Evolutionary conservation across 2,888 invertebrate species (phyloP).

Genomic region (Heteromyza rotundicornis): DNA sequence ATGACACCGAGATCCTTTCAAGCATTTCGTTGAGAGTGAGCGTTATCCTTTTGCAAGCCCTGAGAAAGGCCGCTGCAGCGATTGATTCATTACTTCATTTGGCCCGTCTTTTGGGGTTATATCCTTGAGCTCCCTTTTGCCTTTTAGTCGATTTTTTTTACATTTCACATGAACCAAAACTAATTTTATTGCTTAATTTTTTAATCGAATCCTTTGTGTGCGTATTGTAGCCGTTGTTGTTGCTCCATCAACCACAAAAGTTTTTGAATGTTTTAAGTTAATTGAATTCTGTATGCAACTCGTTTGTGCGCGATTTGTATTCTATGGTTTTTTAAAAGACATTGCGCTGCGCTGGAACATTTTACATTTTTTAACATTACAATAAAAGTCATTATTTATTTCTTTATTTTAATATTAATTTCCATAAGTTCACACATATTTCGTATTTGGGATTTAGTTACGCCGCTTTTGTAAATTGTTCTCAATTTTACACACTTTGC

Average conservation of each 20-base stretch:
- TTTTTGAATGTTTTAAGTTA: slow-evolving; percentile 12
- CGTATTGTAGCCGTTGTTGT: slow-evolving; percentile 10
- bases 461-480: slow-evolving; percentile 23
- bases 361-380: slow-evolving; percentile 44
- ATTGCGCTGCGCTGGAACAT: slow-evolving; percentile 48
- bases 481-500: slow-evolving; percentile 23
- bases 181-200: slow-evolving; percentile 64
- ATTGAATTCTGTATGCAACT: slow-evolving; percentile 16
- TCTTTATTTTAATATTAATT: slow-evolving; percentile 44
- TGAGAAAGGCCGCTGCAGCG: slow-evolving; percentile 6
- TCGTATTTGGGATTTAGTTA: slow-evolving; percentile 30
- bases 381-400: slow-evolving; percentile 46
- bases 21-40: too few relatives aligned
- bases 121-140: slow-evolving; percentile 41
- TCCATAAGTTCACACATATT: slow-evolving; percentile 22
- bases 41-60: too few relatives aligned
- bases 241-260: slow-evolving; percentile 9
- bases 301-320: slow-evolving; percentile 30
- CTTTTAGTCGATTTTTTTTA: too few relatives aligned
- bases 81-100: slow-evolving; percentile 56
- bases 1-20: slow-evolving; percentile 38
- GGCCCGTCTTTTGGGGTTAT: slow-evolving; percentile 36
- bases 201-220: slow-evolving; percentile 27
- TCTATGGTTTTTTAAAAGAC: too few relatives aligned
- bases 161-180: slow-evolving; percentile 61